These are phyloP conservation scores for Zootermopsis nevadensis DNA, from an alignment of 2,888 invertebrate genomes.

Conservation along the genomic window DNA sequence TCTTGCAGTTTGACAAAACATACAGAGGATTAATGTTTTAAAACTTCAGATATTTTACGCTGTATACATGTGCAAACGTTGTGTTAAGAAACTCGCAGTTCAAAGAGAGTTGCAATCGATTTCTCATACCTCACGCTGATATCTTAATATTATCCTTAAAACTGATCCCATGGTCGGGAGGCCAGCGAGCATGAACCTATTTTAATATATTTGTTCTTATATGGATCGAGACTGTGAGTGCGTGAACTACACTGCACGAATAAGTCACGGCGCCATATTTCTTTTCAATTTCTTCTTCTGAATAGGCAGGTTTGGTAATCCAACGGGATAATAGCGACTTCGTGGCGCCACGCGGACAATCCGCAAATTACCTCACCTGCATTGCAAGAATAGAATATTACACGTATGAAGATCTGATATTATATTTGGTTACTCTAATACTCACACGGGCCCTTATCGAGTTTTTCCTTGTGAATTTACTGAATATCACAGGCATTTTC, in stretches of 20 bases:
- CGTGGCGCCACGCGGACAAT: constrained; percentile 3
- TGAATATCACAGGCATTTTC: too few species aligned
- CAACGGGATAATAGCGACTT: neutral
- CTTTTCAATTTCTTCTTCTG: neutral
- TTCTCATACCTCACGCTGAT: too few species aligned
- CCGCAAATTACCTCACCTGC: neutral
- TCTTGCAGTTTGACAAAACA: too few species aligned
- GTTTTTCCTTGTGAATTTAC: too few species aligned
- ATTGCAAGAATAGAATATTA: constrained; percentile 2
- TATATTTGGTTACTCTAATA: too few species aligned
- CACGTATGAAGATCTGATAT: too few species aligned
- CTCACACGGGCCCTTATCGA: too few species aligned
- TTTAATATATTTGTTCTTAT: neutral
- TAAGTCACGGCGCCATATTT: neutral
- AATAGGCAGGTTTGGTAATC: constrained; percentile 12
- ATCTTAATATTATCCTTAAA: neutral
- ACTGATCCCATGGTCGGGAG: neutral
- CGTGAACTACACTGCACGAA: neutral
- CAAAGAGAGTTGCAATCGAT: too few species aligned
- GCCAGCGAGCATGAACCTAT: neutral
- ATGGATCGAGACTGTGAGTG: neutral
- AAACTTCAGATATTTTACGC: too few species aligned
- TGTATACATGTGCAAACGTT: too few species aligned
- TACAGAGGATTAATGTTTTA: too few species aligned
- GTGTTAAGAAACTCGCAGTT: too few species aligned